A percentile compares a stretch with the other conserved stretches of the same genome.
phyloP scores from a whole-genome alignment of 2,797 vertebrate genomes.

The Pseudopleuronectes americanus region DNA sequence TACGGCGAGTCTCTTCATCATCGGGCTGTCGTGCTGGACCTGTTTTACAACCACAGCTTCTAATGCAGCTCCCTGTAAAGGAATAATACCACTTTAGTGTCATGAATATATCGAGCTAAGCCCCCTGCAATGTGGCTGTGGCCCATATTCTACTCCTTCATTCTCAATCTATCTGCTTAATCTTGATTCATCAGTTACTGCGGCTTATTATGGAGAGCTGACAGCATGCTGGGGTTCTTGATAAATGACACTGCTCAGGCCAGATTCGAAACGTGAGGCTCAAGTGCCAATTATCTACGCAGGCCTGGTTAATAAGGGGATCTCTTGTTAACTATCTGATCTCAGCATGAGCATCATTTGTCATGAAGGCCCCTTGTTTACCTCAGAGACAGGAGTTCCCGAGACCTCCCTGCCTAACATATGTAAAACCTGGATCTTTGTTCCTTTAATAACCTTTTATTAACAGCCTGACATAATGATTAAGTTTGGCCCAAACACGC shows the following conservation, averaged over 20 bases:
- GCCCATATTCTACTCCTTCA: constrained; percentile 86
- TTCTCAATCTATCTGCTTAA: constrained; percentile 92
- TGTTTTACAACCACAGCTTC: constrained; percentile 53
- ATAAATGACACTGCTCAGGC: constrained; percentile 99
- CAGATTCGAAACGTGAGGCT: constrained; percentile 98
- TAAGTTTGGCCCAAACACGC: constrained; percentile 90
- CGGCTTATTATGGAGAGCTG: constrained; percentile 93
- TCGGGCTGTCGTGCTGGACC: constrained; percentile 34
- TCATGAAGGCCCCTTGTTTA: constrained; percentile 92
- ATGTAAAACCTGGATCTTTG: constrained; percentile 99
- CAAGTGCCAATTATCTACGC: constrained; percentile 99
- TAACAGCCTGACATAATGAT: constrained; percentile 99
- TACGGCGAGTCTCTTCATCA: constrained; percentile 52
- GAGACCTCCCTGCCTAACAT: constrained; percentile 96
- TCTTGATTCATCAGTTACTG: constrained; percentile 98
- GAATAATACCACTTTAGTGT: constrained; percentile 93
- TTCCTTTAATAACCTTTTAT: constrained; percentile 99
- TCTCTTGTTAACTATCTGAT: constrained; percentile 99
- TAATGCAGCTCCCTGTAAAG: constrained; percentile 86
- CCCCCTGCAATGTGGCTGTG: constrained; percentile 89
- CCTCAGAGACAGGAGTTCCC: constrained; percentile 91
- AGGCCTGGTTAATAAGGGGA: constrained; percentile 99
- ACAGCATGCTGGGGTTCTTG: constrained; percentile 93
- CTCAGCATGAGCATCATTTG: constrained; percentile 97
- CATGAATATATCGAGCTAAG: constrained; percentile 92